These are phyloP conservation scores for Trissolcus brochymenae DNA, from an alignment of 2,888 invertebrate species.

Conservation along the genomic window DNA sequence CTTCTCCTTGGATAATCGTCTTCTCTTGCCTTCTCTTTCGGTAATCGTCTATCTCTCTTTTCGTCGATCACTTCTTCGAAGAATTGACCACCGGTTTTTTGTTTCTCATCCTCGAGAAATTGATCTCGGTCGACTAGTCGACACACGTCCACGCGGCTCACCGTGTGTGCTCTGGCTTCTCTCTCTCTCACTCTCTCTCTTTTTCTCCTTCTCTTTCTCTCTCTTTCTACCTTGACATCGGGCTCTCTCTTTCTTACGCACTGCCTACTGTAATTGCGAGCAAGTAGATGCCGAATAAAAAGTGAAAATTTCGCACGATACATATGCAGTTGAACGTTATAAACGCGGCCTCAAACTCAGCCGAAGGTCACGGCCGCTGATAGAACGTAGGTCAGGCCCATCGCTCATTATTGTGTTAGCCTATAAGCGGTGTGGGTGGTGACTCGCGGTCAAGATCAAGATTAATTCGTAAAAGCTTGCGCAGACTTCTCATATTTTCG, in stretches of 20 bases:
- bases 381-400: slow-evolving; percentile 75
- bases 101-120: slow-evolving; percentile 61
- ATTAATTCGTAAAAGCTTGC: slow-evolving; percentile 34
- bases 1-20: slow-evolving; percentile 28
- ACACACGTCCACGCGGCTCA: slow-evolving; percentile 48
- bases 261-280: slow-evolving; percentile 3
- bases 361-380: slow-evolving; percentile 73
- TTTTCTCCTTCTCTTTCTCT: background rate
- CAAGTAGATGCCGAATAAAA: slow-evolving; percentile 26
- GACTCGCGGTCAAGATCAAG: slow-evolving; percentile 52
- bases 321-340: slow-evolving; percentile 39
- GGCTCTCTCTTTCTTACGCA: background rate
- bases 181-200: too few species aligned
- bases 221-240: background rate
- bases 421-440: slow-evolving; percentile 46
- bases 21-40: slow-evolving; percentile 24
- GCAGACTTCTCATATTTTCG: slow-evolving; percentile 3
- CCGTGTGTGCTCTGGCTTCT: slow-evolving; percentile 26
- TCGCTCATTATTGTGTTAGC: slow-evolving; percentile 69
- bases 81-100: slow-evolving; percentile 63
- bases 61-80: slow-evolving; percentile 59
- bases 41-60: slow-evolving; percentile 39
- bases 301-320: slow-evolving; percentile 59
- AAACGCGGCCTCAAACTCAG: slow-evolving; percentile 63
- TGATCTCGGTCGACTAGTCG: slow-evolving; percentile 65